Percentiles rank a stretch among this genome's conserved stretches.
These are phyloP conservation scores for Sebastes matsubarae DNA, from an alignment of 2,797 vertebrate species.

Conservation along the genomic window DNA sequence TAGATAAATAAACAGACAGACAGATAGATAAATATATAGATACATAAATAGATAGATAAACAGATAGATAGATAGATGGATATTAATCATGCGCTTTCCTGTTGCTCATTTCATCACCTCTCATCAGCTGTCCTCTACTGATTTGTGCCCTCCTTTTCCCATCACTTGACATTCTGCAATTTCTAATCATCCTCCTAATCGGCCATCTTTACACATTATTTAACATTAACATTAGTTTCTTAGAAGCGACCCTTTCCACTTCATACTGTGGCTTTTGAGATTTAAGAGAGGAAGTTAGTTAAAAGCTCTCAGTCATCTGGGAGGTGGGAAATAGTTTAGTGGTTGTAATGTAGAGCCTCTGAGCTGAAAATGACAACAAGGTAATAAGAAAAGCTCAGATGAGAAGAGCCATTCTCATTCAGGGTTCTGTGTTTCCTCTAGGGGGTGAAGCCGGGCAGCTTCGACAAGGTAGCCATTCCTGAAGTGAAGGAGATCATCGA, in stretches of 20 bases:
- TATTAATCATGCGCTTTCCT: slow-evolving; percentile 18
- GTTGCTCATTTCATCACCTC: slow-evolving; percentile 20
- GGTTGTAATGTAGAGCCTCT: neutral
- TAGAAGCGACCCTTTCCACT: neutral
- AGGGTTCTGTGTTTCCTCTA: slow-evolving; percentile 81
- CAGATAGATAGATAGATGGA: too few species aligned
- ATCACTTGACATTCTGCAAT: neutral
- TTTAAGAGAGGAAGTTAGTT: slow-evolving; percentile 3
- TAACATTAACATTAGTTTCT: neutral
- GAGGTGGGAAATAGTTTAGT: neutral
- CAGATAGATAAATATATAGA: too few species aligned
- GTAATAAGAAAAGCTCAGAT: neutral
- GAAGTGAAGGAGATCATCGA: slow-evolving; percentile 99
- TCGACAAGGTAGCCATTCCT: slow-evolving; percentile 98
- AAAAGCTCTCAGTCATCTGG: neutral
- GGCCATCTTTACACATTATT: neutral
- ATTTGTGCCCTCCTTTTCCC: neutral
- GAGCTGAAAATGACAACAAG: neutral
- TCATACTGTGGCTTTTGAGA: neutral
- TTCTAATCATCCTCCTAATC: neutral
- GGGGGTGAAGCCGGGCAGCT: slow-evolving; percentile 99
- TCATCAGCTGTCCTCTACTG: neutral
- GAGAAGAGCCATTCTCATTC: slow-evolving; percentile 61
- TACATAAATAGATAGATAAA: too few species aligned
- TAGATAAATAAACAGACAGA: too few species aligned